Conservation (phyloP, 2,113 vertebrate genomes). For the Tragelaphus scriptus region DNA sequence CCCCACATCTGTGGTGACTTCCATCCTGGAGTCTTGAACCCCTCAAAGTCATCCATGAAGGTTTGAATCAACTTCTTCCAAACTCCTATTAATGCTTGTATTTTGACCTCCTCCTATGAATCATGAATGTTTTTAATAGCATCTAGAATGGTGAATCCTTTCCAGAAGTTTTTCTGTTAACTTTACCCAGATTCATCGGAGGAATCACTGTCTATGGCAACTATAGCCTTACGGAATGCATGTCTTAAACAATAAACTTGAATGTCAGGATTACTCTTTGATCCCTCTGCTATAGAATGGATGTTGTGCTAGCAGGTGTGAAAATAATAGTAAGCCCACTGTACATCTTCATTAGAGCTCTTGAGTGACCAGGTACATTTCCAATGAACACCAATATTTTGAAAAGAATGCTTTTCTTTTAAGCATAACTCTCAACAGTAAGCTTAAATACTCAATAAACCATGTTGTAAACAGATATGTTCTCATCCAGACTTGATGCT, state of each 20-base stretch:
- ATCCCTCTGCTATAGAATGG: background rate
- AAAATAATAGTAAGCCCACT: background rate
- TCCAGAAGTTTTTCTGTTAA: background rate
- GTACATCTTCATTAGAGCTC: background rate
- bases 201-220: background rate
- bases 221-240: background rate
- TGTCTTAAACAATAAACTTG: background rate
- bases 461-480: background rate
- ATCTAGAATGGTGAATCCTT: background rate
- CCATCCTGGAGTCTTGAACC: background rate
- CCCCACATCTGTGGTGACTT: background rate
- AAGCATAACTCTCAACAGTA: background rate
- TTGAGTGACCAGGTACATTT: background rate
- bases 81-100: background rate
- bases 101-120: background rate
- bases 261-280: background rate
- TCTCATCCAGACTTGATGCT: background rate
- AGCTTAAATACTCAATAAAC: background rate
- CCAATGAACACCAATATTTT: background rate
- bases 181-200: background rate
- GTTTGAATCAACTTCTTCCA: background rate
- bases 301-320: background rate
- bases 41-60: background rate
- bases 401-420: background rate
- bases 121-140: background rate